These are phyloP conservation scores for Nothoprocta perdicaria DNA, from an alignment of 2,113 vertebrate species.

Conservation along the genomic window DNA sequence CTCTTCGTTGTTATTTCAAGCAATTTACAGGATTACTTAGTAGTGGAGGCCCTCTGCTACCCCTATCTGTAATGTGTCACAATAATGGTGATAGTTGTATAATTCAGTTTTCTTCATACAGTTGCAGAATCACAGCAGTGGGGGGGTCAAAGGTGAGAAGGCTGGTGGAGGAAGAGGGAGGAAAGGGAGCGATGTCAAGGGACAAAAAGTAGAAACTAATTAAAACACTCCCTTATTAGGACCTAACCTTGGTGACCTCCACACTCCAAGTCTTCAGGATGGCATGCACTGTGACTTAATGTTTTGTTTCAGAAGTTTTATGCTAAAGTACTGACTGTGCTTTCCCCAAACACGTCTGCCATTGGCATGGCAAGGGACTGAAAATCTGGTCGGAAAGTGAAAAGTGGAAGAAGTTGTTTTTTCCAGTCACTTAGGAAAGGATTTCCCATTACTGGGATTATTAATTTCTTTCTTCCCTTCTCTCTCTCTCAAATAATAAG, in stretches of 20 bases:
- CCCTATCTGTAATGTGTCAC: constrained; percentile 41
- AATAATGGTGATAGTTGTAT: constrained; percentile 69
- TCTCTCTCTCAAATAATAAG: not conserved
- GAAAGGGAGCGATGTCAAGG: constrained; percentile 19
- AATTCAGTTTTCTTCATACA: constrained; percentile 71
- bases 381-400: not conserved
- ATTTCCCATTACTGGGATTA: not conserved
- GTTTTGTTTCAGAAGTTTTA: constrained; percentile 46
- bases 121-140: constrained; percentile 73
- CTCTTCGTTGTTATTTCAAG: constrained; percentile 71
- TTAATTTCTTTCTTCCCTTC: not conserved
- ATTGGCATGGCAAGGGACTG: not conserved
- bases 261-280: constrained; percentile 45
- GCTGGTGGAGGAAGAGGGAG: not conserved
- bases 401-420: not conserved
- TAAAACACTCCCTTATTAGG: constrained; percentile 62
- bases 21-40: constrained; percentile 75
- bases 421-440: not conserved
- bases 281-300: constrained; percentile 67
- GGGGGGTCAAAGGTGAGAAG: constrained; percentile 68
- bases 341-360: not conserved
- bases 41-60: constrained; percentile 31
- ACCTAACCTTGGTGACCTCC: constrained; percentile 59
- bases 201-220: constrained; percentile 68
- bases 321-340: constrained; percentile 66